phyloP scores from a whole-genome alignment of 2,888 invertebrate genomes.

The Oligia latruncula region DNA sequence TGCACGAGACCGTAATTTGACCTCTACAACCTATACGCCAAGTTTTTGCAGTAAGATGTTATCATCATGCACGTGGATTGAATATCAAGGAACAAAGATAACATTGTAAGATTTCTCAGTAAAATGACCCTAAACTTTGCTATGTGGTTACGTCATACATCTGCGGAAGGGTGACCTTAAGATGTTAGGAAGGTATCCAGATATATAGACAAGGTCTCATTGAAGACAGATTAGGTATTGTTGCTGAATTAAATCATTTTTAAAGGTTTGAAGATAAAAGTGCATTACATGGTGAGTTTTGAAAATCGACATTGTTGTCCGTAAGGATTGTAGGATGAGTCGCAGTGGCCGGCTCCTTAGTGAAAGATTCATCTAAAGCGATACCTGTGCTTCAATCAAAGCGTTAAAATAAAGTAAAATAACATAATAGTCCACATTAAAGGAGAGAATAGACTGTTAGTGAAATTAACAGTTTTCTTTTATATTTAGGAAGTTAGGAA shows the following conservation, averaged over 20 bases:
- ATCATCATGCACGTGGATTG: constrained; percentile 46
- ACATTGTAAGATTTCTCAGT: constrained; percentile 55
- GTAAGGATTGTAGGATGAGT: not conserved
- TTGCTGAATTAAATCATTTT: not conserved
- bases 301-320: not conserved
- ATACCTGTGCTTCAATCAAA: not conserved
- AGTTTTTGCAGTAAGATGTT: constrained; percentile 50
- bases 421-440: not conserved
- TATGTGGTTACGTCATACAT: constrained; percentile 32
- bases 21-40: constrained; percentile 15
- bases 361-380: not conserved
- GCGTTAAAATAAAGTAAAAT: not conserved
- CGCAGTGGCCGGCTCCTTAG: too few species aligned
- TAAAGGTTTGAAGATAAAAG: not conserved
- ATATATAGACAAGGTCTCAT: constrained; percentile 22
- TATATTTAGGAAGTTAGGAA: not conserved
- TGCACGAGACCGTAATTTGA: constrained; percentile 18
- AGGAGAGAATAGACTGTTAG: not conserved
- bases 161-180: constrained; percentile 37
- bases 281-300: not conserved
- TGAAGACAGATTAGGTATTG: constrained; percentile 28
- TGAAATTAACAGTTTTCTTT: not conserved
- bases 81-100: constrained; percentile 53
- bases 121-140: constrained; percentile 51
- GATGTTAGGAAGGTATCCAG: constrained; percentile 27